These are phyloP conservation scores for Nasua narica DNA, from an alignment of 2,797 vertebrate genomes.

Conservation along the genomic window DNA sequence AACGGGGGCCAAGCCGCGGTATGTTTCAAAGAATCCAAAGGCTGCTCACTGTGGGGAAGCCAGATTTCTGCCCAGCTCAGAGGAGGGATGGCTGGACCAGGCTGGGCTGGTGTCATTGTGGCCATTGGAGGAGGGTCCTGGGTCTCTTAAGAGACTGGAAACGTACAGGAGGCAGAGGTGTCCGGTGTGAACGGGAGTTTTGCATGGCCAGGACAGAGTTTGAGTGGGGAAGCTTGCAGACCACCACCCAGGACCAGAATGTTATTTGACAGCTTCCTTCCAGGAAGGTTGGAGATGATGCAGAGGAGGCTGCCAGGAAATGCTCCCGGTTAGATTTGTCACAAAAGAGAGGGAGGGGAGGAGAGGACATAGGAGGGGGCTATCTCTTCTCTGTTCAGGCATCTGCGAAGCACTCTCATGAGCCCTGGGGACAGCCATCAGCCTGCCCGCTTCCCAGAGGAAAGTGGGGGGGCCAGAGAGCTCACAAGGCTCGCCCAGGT, in stretches of 20 bases:
- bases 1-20: conserved; percentile 68
- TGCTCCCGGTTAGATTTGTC: background rate
- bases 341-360: background rate
- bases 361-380: rapidly evolving
- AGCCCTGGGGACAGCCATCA: background rate
- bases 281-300: background rate
- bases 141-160: background rate
- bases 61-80: conserved; percentile 65
- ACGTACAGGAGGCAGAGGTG: background rate
- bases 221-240: background rate
- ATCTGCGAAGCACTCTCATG: background rate
- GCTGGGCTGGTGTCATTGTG: background rate
- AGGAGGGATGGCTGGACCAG: background rate
- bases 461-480: background rate
- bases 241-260: background rate
- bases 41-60: conserved; percentile 33
- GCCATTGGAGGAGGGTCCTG: background rate
- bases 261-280: background rate
- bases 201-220: rapidly evolving
- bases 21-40: conserved; percentile 75
- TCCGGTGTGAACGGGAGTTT: background rate
- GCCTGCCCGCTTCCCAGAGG: background rate
- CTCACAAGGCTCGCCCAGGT: background rate
- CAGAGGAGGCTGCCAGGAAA: background rate
- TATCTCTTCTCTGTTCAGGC: background rate